Percentiles rank a stretch among this genome's conserved stretches.
phyloP scores from a whole-genome alignment of 2,888 invertebrate genomes.

The Dione juno region DNA sequence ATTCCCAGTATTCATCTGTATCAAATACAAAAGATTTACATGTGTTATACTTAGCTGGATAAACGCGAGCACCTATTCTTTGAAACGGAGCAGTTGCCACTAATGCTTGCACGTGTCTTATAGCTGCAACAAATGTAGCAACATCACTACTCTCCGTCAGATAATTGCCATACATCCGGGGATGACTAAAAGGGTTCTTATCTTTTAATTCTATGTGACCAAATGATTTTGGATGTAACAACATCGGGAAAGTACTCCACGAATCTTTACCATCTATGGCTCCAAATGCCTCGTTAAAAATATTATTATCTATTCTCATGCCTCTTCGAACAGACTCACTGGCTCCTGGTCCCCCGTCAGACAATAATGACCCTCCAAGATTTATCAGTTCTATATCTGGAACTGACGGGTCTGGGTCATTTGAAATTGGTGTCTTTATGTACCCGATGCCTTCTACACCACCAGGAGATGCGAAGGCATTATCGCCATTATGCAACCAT shows the following conservation, averaged over 20 bases:
- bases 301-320: conserved; percentile 81
- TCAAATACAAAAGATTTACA: conserved; percentile 79
- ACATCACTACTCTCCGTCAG: conserved; percentile 85
- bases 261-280: conserved; percentile 82
- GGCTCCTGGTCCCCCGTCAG: conserved; percentile 78
- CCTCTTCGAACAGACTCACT: conserved; percentile 78
- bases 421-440: conserved; percentile 83
- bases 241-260: conserved; percentile 86
- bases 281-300: conserved; percentile 83
- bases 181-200: conserved; percentile 88
- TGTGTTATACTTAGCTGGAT: conserved; percentile 78
- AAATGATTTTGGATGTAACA: conserved; percentile 89
- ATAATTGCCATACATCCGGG: conserved; percentile 92
- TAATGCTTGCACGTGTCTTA: conserved; percentile 85
- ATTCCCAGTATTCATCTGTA: conserved; percentile 88
- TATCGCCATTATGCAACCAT: conserved; percentile 73
- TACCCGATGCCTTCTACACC: conserved; percentile 87
- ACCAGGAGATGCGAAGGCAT: conserved; percentile 81
- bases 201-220: conserved; percentile 88
- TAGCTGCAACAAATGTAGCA: conserved; percentile 83
- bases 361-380: conserved; percentile 85
- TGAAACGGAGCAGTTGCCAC: conserved; percentile 84
- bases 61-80: conserved; percentile 78
- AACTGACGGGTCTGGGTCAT: conserved; percentile 80
- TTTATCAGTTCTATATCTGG: conserved; percentile 87